phyloP scores from a whole-genome alignment of 2,888 invertebrate genomes.

The Andrena fulva region DNA sequence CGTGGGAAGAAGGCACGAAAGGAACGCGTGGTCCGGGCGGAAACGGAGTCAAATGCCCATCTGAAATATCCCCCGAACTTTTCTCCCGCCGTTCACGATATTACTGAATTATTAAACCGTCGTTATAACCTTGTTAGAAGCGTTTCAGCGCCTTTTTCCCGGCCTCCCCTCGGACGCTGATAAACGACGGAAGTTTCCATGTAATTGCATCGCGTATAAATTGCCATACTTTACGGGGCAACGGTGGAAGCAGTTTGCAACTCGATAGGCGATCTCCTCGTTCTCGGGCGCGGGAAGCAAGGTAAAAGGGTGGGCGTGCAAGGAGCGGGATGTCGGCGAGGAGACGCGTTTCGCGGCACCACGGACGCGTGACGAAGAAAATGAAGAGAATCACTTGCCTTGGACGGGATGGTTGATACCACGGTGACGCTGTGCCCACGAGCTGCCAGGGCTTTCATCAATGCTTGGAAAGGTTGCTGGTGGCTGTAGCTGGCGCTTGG shows the following conservation, averaged over 20 bases:
- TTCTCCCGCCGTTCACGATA: slow-evolving; percentile 53
- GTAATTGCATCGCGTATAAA: slow-evolving; percentile 39
- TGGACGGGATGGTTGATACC: slow-evolving; percentile 78
- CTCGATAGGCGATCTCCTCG: neutral
- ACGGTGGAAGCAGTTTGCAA: slow-evolving; percentile 16
- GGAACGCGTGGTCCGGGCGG: slow-evolving; percentile 47
- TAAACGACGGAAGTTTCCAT: slow-evolving; percentile 38
- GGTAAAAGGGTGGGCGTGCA: no score
- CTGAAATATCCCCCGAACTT: slow-evolving; percentile 71
- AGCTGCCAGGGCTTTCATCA: slow-evolving; percentile 79
- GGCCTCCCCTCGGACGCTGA: slow-evolving; percentile 23
- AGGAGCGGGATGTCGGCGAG: no score
- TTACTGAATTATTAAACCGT: slow-evolving; percentile 72
- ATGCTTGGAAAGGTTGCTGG: slow-evolving; percentile 81
- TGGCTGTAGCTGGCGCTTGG: slow-evolving; percentile 81
- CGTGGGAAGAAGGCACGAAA: slow-evolving; percentile 39
- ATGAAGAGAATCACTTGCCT: slow-evolving; percentile 67
- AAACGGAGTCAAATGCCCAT: slow-evolving; percentile 69
- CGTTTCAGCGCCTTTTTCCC: slow-evolving; percentile 24
- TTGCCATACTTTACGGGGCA: slow-evolving; percentile 9
- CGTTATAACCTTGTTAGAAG: slow-evolving; percentile 52
- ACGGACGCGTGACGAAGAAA: neutral
- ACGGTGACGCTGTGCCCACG: slow-evolving; percentile 78
- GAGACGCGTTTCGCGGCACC: no score
- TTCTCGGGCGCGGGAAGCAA: neutral